phyloP scores from a whole-genome alignment of 2,797 vertebrate species.

The Pelodytes ibericus region DNA sequence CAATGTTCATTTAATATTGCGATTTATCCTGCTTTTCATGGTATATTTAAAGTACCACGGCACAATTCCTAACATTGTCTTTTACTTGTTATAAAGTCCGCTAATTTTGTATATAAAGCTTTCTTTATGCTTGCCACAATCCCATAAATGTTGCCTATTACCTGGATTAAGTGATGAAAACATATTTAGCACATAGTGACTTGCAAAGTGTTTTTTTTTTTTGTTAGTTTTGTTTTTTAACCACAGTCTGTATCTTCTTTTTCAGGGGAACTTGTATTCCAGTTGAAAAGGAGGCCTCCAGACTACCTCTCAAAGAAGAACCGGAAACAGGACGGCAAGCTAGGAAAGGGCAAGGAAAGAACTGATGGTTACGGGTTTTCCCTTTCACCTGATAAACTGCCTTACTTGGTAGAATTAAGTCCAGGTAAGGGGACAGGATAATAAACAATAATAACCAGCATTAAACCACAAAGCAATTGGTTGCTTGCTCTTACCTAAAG shows the following conservation, averaged over 20 bases:
- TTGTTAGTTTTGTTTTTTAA: not conserved
- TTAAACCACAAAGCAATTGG: not conserved
- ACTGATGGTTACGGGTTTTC: conserved; percentile 74
- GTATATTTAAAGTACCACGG: too few species aligned
- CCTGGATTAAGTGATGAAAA: too few species aligned
- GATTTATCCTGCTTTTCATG: too few species aligned
- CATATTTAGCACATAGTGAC: too few species aligned
- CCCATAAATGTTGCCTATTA: too few species aligned
- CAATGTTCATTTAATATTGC: too few species aligned
- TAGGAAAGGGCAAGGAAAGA: conserved; percentile 75
- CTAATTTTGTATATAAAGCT: too few species aligned
- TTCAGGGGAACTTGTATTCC: conserved; percentile 88
- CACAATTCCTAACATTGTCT: too few species aligned
- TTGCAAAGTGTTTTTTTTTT: not conserved
- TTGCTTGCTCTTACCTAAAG: not conserved
- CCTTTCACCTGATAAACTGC: conserved; percentile 90
- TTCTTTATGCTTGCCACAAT: too few species aligned
- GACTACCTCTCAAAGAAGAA: conserved; percentile 86
- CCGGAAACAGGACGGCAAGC: conserved; percentile 83
- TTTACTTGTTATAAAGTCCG: too few species aligned
- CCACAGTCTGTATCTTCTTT: too few species aligned
- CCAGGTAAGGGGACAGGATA: conserved; percentile 79
- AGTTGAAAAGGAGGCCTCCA: conserved; percentile 90
- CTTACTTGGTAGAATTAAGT: conserved; percentile 95
- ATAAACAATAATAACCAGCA: too few species aligned